These are phyloP conservation scores for Lamellibrachia columna DNA, from an alignment of 2,888 invertebrate genomes.

Conservation along the genomic window DNA sequence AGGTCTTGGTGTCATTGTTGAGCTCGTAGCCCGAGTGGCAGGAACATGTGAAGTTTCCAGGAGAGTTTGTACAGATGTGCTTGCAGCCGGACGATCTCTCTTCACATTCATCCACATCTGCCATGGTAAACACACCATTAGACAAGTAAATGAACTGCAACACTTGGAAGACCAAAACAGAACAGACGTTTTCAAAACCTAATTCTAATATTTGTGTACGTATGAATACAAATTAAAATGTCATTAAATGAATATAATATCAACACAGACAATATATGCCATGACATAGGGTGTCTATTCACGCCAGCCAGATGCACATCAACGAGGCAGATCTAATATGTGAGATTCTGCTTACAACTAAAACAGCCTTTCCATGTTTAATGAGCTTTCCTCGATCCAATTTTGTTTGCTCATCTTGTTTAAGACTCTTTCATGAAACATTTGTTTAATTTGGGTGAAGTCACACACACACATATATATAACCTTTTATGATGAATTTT, in stretches of 20 bases:
- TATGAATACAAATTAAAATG: neutral
- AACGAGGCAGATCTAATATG: no score
- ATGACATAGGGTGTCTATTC: no score
- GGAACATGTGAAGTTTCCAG: neutral
- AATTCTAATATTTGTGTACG: neutral
- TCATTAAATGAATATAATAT: neutral
- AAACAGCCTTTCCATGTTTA: no score
- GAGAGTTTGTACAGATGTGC: neutral
- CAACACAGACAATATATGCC: no score
- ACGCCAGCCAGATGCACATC: no score
- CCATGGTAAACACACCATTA: neutral
- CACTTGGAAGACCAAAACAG: neutral
- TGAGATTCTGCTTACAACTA: no score
- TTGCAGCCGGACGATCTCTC: neutral
- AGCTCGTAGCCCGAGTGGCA: neutral
- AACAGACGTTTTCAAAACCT: neutral
- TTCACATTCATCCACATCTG: neutral
- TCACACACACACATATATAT: no score
- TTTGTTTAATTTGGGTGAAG: no score
- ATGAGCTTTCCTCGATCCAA: no score
- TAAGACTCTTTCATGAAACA: no score
- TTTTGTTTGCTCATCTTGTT: no score
- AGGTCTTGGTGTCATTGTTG: neutral
- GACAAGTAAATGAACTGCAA: neutral
- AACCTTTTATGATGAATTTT: no score